A percentile compares a stretch with the other conserved stretches of the same genome.
phyloP scores from a whole-genome alignment of 2,797 vertebrate genomes.

The Gallinago stenura region DNA sequence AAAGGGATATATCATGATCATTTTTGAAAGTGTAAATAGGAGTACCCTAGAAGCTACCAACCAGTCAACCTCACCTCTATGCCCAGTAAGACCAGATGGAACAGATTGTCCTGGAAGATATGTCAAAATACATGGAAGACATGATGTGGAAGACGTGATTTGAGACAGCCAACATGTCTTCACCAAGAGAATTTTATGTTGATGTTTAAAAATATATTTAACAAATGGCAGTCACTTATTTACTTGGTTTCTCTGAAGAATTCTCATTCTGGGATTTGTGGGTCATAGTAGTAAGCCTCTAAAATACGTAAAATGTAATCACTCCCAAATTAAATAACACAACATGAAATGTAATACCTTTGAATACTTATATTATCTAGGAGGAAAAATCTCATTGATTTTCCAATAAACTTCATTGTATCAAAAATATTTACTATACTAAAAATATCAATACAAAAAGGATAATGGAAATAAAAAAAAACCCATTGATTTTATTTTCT shows the following conservation, averaged over 20 bases:
- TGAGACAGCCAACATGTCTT: background rate
- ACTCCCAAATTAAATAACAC: background rate
- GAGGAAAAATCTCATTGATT: background rate
- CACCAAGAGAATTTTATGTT: background rate
- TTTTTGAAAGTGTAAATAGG: background rate
- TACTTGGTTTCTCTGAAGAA: background rate
- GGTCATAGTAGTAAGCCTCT: background rate
- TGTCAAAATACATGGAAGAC: background rate
- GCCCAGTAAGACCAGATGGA: background rate
- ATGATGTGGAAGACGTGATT: background rate
- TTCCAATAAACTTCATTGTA: background rate
- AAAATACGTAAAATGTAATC: background rate
- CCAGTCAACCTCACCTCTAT: background rate
- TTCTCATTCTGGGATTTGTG: background rate
- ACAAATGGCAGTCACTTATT: background rate
- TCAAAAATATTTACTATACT: background rate
- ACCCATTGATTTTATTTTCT: background rate
- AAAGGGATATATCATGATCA: background rate
- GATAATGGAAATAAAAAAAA: background rate
- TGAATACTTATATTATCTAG: background rate
- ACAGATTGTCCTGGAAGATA: background rate
- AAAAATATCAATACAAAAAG: background rate
- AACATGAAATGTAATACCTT: background rate
- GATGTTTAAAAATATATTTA: background rate
- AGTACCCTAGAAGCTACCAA: background rate